A percentile compares a stretch with the other conserved stretches of the same genome.
Conservation (phyloP, 2,888 invertebrate species). For the Oeneis ivallda region DNA sequence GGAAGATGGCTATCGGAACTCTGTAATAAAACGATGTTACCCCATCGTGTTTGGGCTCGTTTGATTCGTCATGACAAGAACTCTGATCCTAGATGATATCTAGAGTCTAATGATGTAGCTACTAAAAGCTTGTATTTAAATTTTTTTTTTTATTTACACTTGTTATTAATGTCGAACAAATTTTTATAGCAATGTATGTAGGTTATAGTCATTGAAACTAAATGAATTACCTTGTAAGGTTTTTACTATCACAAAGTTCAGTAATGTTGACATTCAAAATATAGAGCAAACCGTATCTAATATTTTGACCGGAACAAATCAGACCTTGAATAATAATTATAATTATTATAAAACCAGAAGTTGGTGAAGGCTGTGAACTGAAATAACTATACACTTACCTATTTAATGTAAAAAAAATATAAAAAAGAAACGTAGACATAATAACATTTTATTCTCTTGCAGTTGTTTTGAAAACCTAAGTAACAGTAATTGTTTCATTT, state of each 20-base stretch:
- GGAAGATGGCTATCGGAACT: no score
- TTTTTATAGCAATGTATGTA: no score
- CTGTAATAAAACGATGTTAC: no score
- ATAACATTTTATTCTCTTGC: neutral
- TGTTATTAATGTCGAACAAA: no score
- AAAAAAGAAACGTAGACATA: no score
- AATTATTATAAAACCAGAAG: neutral
- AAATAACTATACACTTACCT: neutral
- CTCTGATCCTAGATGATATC: no score
- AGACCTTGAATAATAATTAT: constrained; percentile 4
- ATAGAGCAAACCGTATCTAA: constrained; percentile 3
- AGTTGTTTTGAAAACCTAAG: neutral
- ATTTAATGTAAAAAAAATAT: neutral
- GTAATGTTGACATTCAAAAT: neutral
- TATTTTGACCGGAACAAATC: constrained; percentile 1
- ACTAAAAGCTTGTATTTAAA: no score
- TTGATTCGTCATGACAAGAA: no score
- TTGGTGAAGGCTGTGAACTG: neutral
- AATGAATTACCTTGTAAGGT: neutral
- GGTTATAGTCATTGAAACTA: no score
- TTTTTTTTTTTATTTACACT: no score
- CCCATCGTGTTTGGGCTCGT: no score
- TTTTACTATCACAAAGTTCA: neutral
- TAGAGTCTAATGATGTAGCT: no score
- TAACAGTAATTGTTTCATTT: neutral